Evolutionary conservation across 2,797 vertebrate genomes (phyloP).

Genomic region (Pagetopsis macropterus): DNA sequence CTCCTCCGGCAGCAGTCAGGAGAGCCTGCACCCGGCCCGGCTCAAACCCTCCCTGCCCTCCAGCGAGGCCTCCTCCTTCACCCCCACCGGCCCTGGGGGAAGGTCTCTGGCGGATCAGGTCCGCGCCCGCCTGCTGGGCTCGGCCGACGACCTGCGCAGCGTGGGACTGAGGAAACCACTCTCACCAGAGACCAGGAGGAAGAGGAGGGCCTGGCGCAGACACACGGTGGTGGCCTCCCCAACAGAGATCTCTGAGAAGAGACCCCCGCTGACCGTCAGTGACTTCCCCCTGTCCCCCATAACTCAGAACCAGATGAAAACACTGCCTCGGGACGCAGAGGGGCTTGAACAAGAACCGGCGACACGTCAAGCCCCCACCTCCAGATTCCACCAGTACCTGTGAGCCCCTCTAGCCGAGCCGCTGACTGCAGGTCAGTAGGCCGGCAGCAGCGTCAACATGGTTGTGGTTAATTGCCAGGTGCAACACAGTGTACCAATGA

Average conservation of each 20-base stretch:
- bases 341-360: conserved; percentile 47
- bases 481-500: conserved; percentile 26
- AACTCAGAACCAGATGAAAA: conserved; percentile 65
- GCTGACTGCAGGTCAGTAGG: conserved; percentile 57
- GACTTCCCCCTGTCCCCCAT: conserved; percentile 54
- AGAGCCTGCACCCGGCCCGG: conserved; percentile 62
- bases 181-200: conserved; percentile 91
- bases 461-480: conserved; percentile 35
- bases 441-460: conserved; percentile 26
- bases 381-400: conserved; percentile 85
- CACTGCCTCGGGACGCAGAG: conserved; percentile 55
- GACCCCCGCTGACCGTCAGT: conserved; percentile 46
- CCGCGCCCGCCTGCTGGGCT: conserved; percentile 82
- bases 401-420: conserved; percentile 59
- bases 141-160: conserved; percentile 88
- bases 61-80: conserved; percentile 73
- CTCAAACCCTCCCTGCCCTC: conserved; percentile 43
- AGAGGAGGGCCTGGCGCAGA: conserved; percentile 91
- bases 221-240: conserved; percentile 95
- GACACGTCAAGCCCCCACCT: conserved; percentile 71
- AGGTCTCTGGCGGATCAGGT: conserved; percentile 85
- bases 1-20: conserved; percentile 81
- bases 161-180: conserved; percentile 88
- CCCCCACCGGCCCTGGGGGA: conserved; percentile 40
- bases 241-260: conserved; percentile 70